phyloP scores from a whole-genome alignment of 1,140 invertebrate genomes.

The fruit fly (Drosophila melanogaster) region Release_6_plus_ISO1_MT NC_004354.4:19261001-19261500 shows the following conservation, averaged over 20 bases:
- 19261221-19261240: conserved; percentile 42
- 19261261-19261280: background rate
- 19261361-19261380: no score
- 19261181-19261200: conserved; percentile 52
- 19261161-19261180: conserved; percentile 23
- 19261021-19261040: conserved; percentile 83
- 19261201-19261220: conserved; percentile 55
- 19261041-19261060: conserved; percentile 58
- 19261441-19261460: no score
- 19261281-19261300: no score
- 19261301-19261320: background rate
- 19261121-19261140: conserved; percentile 6
- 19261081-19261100: conserved; percentile 22
- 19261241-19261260: background rate
- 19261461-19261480: no score
- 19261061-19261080: conserved; percentile 6
- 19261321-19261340: background rate
- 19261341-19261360: background rate
- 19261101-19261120: conserved; percentile 34
- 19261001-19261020: conserved; percentile 79
- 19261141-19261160: background rate
- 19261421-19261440: no score
- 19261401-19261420: no score
- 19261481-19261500: no score
- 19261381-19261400: no score